Percentiles rank a stretch among this genome's conserved stretches.
These are phyloP conservation scores for Zonotrichia albicollis DNA, from an alignment of 2,797 vertebrate genomes.

Conservation along the genomic window DNA sequence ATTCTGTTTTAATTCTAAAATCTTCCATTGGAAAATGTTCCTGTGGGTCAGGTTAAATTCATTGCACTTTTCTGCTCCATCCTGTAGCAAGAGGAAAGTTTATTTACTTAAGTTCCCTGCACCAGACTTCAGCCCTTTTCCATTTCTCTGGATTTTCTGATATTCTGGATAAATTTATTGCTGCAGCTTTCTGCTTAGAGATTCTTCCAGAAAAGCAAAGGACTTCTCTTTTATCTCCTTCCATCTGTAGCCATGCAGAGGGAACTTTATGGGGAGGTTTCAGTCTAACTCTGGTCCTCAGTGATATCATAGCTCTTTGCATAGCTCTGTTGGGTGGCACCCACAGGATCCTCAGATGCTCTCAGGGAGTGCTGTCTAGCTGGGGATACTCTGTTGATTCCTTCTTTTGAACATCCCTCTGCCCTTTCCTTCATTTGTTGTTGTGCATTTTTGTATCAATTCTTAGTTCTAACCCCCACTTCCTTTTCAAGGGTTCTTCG, in stretches of 20 bases:
- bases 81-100: background rate
- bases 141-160: background rate
- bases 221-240: background rate
- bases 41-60: rapidly evolving
- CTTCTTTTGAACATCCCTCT: background rate
- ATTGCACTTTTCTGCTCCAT: background rate
- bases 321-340: background rate
- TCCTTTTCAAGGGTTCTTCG: background rate
- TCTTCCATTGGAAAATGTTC: background rate
- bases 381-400: background rate
- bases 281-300: background rate
- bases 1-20: background rate
- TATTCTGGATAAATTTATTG: background rate
- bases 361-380: background rate
- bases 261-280: background rate
- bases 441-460: background rate
- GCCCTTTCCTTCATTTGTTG: background rate
- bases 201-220: background rate
- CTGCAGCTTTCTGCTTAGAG: background rate
- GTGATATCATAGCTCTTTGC: background rate
- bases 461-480: background rate
- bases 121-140: background rate
- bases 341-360: background rate
- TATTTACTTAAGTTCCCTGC: background rate
- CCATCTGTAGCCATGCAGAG: background rate